phyloP scores from a whole-genome alignment of 2,113 vertebrate species.

The Litocranius walleri region DNA sequence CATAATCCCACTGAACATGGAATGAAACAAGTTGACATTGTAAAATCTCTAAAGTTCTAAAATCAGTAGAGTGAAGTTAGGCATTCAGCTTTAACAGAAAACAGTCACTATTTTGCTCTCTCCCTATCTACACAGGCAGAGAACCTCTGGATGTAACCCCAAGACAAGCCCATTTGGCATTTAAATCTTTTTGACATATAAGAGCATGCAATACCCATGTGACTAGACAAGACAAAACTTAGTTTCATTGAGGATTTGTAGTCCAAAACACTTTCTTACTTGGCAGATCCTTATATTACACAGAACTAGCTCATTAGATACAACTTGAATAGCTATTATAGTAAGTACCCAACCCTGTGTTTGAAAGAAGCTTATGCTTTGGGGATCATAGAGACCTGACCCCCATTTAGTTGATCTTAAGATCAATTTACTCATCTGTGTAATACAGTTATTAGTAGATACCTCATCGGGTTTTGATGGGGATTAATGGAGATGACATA shows the following conservation, averaged over 20 bases:
- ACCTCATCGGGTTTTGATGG: neutral
- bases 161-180: neutral
- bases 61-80: neutral
- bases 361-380: neutral
- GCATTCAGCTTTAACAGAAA: neutral
- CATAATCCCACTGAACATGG: neutral
- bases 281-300: neutral
- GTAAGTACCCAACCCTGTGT: neutral
- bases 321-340: neutral
- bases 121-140: neutral
- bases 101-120: neutral
- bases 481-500: neutral
- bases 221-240: neutral
- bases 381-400: neutral
- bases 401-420: neutral
- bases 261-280: neutral
- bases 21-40: neutral
- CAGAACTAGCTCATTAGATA: neutral
- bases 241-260: neutral
- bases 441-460: neutral
- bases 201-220: neutral
- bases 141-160: neutral
- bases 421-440: neutral
- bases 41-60: neutral
- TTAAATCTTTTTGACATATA: neutral